Base-by-base conservation (phyloP, 1,140 invertebrate genomes). In the Aphelenchoides avenae region DNA sequence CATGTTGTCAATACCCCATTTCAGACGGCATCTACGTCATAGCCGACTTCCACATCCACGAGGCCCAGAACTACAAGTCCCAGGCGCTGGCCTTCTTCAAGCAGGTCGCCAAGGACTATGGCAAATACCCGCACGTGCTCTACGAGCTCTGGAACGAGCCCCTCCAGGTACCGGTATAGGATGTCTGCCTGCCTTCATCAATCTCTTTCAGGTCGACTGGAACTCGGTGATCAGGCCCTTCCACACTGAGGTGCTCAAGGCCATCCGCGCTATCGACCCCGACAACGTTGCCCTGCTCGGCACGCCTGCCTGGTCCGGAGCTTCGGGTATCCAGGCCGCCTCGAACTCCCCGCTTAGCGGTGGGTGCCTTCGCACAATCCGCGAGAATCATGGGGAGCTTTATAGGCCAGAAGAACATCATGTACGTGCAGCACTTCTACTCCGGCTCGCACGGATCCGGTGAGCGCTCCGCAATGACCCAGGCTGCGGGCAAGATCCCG, bases 281-380 rank as follows among this genome's bases (percentile, higher is more conserved):
- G 31, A 59, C 26, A 59, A 59, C 48, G 26, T 59, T 29, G 58
- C 58, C n/a, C 13, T 59, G 18, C 6, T 59, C 22, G 57, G 57
- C 11, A 59, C 57, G 33, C 58, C 57, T 6, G 58, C 15, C n/a
- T 59, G 49, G 37, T 18, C 34, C 13, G 34, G 13, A 13, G 18
- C 34, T 36, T 18, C 18, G 18, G 11, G 13, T 36, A n/a, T n/a
- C n/a, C n/a, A n/a, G n/a, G n/a, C 34, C 34, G 34, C 18, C 34
- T 36, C 11, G 34, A 36, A 36, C 18, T 13, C 18, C 13, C 34
- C 13, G 18, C 34, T 18, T 36, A 13, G 18, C 34, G 18, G 47
- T 59, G 13, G 18, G 34, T 18, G 18, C 11, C 13, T 13, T 36
- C 34, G 18, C 13, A 36, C 13, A 36, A 36, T 13, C 11, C 13